A percentile compares a stretch with the other conserved stretches of the same genome.
Conservation (phyloP, 2,113 vertebrate genomes). For the Coracopsis vasa region DNA sequence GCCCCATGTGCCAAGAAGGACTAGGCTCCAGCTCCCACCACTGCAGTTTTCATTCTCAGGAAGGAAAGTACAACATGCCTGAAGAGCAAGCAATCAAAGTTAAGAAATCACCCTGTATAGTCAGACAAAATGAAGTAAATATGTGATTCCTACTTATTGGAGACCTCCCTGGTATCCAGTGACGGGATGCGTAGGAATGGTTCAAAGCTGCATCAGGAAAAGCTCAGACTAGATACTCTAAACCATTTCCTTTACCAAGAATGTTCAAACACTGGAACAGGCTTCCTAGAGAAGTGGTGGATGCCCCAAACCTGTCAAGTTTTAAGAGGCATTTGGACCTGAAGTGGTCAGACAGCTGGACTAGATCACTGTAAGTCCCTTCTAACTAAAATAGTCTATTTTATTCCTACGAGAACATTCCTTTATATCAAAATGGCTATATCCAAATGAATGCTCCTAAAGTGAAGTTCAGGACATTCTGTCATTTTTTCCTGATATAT, state of each 20-base stretch:
- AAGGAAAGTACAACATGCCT: background rate
- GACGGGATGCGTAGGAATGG: background rate
- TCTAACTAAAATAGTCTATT: background rate
- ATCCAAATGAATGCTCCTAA: background rate
- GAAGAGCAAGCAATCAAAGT: background rate
- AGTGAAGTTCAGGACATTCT: background rate
- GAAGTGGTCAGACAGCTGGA: background rate
- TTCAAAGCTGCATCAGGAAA: background rate
- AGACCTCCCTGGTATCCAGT: background rate
- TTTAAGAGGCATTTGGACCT: background rate
- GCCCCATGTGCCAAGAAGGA: background rate
- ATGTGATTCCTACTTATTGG: background rate
- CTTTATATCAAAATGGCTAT: background rate
- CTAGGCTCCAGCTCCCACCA: background rate
- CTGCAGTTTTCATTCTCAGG: background rate
- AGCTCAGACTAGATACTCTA: background rate
- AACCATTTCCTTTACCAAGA: background rate
- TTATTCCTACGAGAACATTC: background rate
- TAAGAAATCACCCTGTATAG: background rate
- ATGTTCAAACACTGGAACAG: background rate
- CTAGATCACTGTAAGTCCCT: background rate
- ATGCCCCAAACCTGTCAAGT: background rate
- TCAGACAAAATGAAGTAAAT: background rate
- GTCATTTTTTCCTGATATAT: background rate
- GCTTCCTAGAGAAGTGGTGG: background rate